A percentile compares a stretch with the other conserved stretches of the same genome.
These are phyloP conservation scores for Dicyrtoma fusca DNA, from an alignment of 2,888 invertebrate genomes.

Conservation along the genomic window DNA sequence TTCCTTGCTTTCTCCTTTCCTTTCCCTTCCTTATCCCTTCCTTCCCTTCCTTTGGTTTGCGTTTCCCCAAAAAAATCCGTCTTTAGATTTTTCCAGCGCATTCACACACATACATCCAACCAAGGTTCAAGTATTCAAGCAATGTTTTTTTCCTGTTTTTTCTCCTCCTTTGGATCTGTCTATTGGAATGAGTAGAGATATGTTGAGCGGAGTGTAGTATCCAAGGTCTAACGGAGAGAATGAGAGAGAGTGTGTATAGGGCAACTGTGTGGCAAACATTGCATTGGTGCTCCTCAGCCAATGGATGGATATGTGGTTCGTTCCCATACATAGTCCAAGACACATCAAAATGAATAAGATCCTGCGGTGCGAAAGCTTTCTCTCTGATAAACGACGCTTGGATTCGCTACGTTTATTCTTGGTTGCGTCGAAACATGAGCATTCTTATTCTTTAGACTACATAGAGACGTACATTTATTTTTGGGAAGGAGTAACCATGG, in stretches of 20 bases:
- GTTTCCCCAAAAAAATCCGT: conserved; percentile 2
- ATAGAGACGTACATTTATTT: not conserved
- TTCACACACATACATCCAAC: not conserved
- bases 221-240: not conserved
- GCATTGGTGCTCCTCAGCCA: too few relatives aligned
- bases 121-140: not conserved
- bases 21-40: conserved; percentile 19
- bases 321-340: too few relatives aligned
- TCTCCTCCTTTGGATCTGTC: not conserved
- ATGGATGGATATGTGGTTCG: too few relatives aligned
- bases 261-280: too few relatives aligned
- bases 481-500: not conserved
- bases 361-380: conserved; percentile 20
- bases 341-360: conserved; percentile 33
- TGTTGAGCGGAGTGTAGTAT: too few relatives aligned
- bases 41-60: conserved; percentile 14
- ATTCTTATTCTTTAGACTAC: not conserved
- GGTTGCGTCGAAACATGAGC: not conserved
- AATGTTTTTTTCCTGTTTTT: conserved; percentile 3
- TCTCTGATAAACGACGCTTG: conserved; percentile 20
- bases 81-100: not conserved
- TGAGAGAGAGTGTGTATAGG: not conserved
- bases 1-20: conserved; percentile 19
- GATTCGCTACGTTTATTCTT: conserved; percentile 22
- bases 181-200: not conserved